Conservation (phyloP, 1,140 invertebrate genomes). For the Drosophila nigromelanica region DNA sequence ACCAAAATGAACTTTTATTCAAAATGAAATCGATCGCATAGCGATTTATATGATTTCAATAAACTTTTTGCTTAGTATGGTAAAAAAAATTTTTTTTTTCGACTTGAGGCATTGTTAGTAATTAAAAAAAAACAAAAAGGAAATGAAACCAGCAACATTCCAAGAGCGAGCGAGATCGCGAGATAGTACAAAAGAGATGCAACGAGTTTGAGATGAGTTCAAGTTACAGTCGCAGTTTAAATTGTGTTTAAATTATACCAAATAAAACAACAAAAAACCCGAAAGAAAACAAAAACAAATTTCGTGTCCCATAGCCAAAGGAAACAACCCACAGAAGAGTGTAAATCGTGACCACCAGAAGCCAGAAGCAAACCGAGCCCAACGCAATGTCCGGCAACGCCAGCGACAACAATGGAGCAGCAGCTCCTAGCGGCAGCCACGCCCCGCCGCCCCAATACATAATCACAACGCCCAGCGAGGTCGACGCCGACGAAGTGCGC, state of each 20-base stretch:
- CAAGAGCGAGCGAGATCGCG: too few species aligned
- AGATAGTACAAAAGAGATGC: not conserved
- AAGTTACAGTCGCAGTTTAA: conserved; percentile 5
- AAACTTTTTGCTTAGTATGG: too few species aligned
- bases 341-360: not conserved
- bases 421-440: conserved; percentile 14
- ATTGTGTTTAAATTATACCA: not conserved
- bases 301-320: conserved; percentile 12
- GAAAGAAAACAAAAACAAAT: not conserved
- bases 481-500: conserved; percentile 74
- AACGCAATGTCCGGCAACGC: conserved; percentile 34
- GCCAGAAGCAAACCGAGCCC: conserved; percentile 1
- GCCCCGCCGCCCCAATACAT: conserved; percentile 77
- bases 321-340: not conserved
- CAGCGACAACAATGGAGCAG: conserved; percentile 31
- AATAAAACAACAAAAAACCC: not conserved
- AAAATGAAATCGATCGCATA: too few species aligned
- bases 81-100: too few species aligned
- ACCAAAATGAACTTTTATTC: too few species aligned
- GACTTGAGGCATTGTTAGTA: too few species aligned
- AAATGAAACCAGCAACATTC: too few species aligned
- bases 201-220: conserved; percentile 2
- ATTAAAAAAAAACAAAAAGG: too few species aligned
- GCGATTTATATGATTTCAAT: too few species aligned
- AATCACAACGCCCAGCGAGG: conserved; percentile 81